phyloP scores from a whole-genome alignment of 2,888 invertebrate genomes.

The Brachylomia viminalis region DNA sequence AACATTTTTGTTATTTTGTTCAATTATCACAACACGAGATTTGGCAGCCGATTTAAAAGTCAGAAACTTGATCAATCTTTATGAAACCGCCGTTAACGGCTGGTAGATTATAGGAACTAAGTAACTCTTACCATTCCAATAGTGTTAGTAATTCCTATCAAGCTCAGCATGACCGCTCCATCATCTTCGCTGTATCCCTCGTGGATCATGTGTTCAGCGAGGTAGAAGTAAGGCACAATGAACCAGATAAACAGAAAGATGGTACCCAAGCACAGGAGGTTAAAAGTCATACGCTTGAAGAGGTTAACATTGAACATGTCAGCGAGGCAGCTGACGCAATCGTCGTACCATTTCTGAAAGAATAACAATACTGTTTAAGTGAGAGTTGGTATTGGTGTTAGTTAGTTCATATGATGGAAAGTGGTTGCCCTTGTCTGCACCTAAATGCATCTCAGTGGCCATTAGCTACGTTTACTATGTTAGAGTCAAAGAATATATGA shows the following conservation, averaged over 20 bases:
- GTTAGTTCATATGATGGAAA: not conserved
- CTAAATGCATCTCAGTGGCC: not conserved
- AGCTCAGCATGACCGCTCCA: constrained; percentile 95
- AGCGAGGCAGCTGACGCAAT: constrained; percentile 79
- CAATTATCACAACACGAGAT: not conserved
- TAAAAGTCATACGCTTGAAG: constrained; percentile 94
- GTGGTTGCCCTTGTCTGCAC: not conserved
- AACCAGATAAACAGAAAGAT: constrained; percentile 97
- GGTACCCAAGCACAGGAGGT: constrained; percentile 95
- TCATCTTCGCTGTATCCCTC: constrained; percentile 93
- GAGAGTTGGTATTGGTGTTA: not conserved
- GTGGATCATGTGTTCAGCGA: constrained; percentile 95
- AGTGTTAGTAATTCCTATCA: constrained; percentile 97
- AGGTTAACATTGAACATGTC: constrained; percentile 94
- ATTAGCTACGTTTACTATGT: no score
- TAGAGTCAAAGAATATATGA: no score
- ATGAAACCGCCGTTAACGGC: not conserved
- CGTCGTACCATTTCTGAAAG: constrained; percentile 86
- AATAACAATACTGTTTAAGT: not conserved
- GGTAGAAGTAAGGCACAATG: constrained; percentile 98
- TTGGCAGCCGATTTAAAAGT: not conserved
- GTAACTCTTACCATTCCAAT: constrained; percentile 94
- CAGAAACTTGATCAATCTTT: not conserved
- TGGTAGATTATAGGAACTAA: not conserved
- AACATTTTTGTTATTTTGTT: not conserved